Conservation (phyloP, 2,888 invertebrate species). For the Gymnocheta viridis region DNA sequence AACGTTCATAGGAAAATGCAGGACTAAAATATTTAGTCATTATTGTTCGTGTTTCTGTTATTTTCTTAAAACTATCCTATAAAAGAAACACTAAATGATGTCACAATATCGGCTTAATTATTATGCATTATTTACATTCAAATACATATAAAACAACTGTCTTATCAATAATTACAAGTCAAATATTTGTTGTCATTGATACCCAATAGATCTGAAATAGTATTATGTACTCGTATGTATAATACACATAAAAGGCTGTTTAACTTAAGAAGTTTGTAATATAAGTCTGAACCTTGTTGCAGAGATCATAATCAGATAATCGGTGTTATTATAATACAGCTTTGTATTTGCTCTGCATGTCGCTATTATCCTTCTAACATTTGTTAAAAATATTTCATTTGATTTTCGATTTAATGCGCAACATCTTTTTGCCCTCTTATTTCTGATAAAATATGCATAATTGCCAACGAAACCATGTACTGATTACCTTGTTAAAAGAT, state of each 20-base stretch:
- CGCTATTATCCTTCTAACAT: background rate
- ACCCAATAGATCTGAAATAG: background rate
- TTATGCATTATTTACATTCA: constrained; percentile 4
- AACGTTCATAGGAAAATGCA: background rate
- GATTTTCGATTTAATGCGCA: background rate
- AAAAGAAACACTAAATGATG: background rate
- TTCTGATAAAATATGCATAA: constrained; percentile 36
- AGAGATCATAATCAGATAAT: background rate
- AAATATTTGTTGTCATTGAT: background rate
- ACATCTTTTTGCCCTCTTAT: background rate
- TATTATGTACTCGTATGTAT: too few relatives aligned
- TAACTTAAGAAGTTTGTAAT: too few relatives aligned
- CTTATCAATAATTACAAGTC: background rate
- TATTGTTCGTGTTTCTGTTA: background rate
- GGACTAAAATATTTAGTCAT: background rate
- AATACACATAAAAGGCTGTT: too few relatives aligned
- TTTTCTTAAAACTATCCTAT: too few relatives aligned
- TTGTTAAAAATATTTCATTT: background rate
- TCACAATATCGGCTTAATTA: constrained; percentile 5
- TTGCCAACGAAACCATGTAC: constrained; percentile 60
- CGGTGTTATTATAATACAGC: background rate
- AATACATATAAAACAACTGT: background rate
- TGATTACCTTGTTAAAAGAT: constrained; percentile 67
- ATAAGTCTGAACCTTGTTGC: too few relatives aligned
- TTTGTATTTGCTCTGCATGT: background rate